Evolutionary conservation across 1,140 invertebrate genomes (phyloP).

Genomic region (Zaprionus gabonicus): DNA sequence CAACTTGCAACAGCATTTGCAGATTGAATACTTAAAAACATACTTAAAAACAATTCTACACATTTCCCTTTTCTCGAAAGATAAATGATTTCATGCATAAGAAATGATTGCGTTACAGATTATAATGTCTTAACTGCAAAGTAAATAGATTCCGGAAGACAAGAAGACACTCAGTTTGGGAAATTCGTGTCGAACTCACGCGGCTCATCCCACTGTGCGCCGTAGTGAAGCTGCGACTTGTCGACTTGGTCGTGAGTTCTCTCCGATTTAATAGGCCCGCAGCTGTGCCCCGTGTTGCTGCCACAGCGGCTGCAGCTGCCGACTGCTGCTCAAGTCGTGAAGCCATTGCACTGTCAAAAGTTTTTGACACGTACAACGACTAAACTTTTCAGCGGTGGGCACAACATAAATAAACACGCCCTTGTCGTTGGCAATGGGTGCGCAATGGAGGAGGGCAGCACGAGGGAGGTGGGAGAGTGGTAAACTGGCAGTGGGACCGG

Average conservation of each 20-base stretch:
- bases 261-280: constrained; percentile 48
- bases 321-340: constrained; percentile 48
- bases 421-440: constrained; percentile 19
- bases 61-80: background rate
- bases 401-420: constrained; percentile 68
- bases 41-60: background rate
- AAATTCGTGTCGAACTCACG: background rate
- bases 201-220: background rate
- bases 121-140: too few relatives aligned
- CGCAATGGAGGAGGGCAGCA: background rate
- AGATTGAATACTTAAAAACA: background rate
- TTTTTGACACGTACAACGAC: constrained; percentile 70
- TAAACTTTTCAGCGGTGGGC: constrained; percentile 67
- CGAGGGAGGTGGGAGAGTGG: background rate
- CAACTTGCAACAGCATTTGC: background rate
- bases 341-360: constrained; percentile 67
- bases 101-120: background rate
- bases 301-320: constrained; percentile 37
- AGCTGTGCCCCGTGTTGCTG: constrained; percentile 44
- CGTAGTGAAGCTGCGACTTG: background rate
- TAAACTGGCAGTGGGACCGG: constrained; percentile 29
- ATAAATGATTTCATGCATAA: background rate
- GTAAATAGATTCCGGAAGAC: background rate
- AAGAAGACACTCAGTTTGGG: background rate
- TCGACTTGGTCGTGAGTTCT: constrained; percentile 11